These are phyloP conservation scores for Gymnarchus niloticus DNA, from an alignment of 2,113 vertebrate species.

Conservation along the genomic window DNA sequence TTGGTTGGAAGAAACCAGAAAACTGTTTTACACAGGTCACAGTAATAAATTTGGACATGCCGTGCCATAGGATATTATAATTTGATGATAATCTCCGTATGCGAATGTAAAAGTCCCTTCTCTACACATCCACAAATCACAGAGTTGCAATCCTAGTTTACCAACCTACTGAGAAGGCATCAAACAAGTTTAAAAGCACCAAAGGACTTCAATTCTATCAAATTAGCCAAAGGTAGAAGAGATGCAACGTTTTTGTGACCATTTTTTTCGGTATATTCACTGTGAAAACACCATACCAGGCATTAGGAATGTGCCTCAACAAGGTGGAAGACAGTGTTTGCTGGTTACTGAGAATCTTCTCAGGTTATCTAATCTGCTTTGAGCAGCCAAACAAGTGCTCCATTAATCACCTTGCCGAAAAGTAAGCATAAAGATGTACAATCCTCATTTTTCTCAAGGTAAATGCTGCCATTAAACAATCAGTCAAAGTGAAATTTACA, in stretches of 20 bases:
- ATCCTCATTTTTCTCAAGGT: background rate
- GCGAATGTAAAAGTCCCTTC: too few relatives aligned
- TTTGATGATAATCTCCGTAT: too few relatives aligned
- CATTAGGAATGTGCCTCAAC: background rate
- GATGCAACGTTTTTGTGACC: background rate
- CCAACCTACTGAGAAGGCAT: background rate
- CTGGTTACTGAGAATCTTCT: background rate
- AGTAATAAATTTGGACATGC: background rate
- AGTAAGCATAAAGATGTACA: background rate
- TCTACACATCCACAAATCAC: background rate
- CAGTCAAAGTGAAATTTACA: background rate
- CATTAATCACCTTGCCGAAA: background rate
- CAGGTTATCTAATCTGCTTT: background rate
- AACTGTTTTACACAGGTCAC: background rate
- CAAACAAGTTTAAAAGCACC: background rate
- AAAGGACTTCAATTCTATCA: too few relatives aligned
- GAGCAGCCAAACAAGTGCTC: background rate
- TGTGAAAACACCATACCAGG: background rate
- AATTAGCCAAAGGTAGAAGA: background rate
- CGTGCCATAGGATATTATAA: too few relatives aligned
- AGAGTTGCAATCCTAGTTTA: background rate
- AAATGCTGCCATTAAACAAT: slow-evolving; percentile 1
- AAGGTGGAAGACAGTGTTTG: background rate
- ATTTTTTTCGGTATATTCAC: background rate
- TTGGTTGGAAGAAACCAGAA: background rate